Evolutionary conservation across 1,140 invertebrate species (phyloP).

Genomic region (Drosophila sulfurigaster): DNA sequence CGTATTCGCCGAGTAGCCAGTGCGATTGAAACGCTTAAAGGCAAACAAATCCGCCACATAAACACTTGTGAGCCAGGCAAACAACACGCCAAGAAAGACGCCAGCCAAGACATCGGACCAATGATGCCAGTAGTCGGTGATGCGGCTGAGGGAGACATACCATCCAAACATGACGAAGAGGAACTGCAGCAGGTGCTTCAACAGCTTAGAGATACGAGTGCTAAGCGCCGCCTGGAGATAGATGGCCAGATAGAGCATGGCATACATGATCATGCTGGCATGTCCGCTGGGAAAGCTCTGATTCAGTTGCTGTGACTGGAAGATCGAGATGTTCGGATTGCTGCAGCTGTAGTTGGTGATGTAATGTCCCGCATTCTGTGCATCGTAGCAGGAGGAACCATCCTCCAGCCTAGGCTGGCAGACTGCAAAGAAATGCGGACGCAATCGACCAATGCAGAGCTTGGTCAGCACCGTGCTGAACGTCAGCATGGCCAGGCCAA

Average conservation of each 20-base stretch:
- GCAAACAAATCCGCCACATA: slow-evolving; percentile 73
- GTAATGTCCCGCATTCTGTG: slow-evolving; percentile 87
- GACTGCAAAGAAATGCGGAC: slow-evolving; percentile 95
- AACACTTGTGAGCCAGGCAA: slow-evolving; percentile 86
- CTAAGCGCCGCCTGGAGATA: slow-evolving; percentile 92
- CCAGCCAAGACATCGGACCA: slow-evolving; percentile 89
- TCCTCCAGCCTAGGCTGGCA: slow-evolving; percentile 88
- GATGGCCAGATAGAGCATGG: slow-evolving; percentile 92
- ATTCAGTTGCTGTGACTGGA: slow-evolving; percentile 89
- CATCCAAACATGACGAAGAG: slow-evolving; percentile 90
- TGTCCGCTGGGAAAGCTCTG: slow-evolving; percentile 94
- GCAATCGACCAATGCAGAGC: slow-evolving; percentile 94
- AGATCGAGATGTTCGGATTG: slow-evolving; percentile 85
- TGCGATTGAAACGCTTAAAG: slow-evolving; percentile 58
- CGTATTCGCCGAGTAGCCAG: slow-evolving; percentile 58
- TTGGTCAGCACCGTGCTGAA: slow-evolving; percentile 95
- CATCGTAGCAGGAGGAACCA: slow-evolving; percentile 86
- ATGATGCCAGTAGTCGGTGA: slow-evolving; percentile 98
- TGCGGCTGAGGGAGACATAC: slow-evolving; percentile 92
- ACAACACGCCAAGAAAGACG: slow-evolving; percentile 86
- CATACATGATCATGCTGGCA: slow-evolving; percentile 91
- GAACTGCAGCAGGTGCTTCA: slow-evolving; percentile 92
- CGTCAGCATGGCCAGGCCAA: slow-evolving; percentile 92
- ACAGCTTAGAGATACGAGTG: slow-evolving; percentile 90
- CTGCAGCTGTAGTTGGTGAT: slow-evolving; percentile 88